Base-by-base conservation (phyloP, 2,888 invertebrate genomes). In the Sarcophaga caerulescens region DNA sequence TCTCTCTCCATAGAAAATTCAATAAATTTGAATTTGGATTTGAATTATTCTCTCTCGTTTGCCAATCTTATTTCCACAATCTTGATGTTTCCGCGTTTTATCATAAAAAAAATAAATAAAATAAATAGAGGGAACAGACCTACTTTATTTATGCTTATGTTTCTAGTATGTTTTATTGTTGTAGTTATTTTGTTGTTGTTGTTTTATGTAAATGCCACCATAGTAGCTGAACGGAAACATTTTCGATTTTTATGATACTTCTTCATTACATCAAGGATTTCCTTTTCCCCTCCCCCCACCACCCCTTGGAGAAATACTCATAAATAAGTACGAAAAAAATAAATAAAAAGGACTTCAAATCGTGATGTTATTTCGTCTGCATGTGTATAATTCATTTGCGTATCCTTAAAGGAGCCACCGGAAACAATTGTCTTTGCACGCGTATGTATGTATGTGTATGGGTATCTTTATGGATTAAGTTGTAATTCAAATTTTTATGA, bases 211-310 rank as follows among this genome's bases (percentile, higher is more conserved):
- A 4, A 68, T 47, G 25, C 44, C 12, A 6, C 10, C 6, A 19
- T 68, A 19, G 19, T 45, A 47, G 44, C 44, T 45, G 21, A 68
- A 66, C 45, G 44, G 68, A 35, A 66, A 68, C 21, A 45, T 68
- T 68, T 12, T 35, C 10, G 45, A 35, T 19, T 45, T 68, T 68
- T 44, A 68, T 68, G 12, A 66, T 66, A 66, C 44, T 35, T 44
- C 45, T 68, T 68, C 68, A 68, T 68, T 68, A 45, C 19, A 45
- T 68, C 12, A 47, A 14, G 45, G 19, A 45, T 68, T 68, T 68
- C 21, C 45, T 14, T 44, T 44, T 1, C 35, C 1, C 1, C 8
- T 1, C 8, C 35, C 8, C 35, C 0, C 35, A n/a, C n/a, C n/a
- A n/a, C 35, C 35, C 35, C 10, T 35, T 8, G 35, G 35, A 35